Evolutionary conservation across 2,888 invertebrate genomes (phyloP).

Genomic region (Mesorhabditis sp.): DNA sequence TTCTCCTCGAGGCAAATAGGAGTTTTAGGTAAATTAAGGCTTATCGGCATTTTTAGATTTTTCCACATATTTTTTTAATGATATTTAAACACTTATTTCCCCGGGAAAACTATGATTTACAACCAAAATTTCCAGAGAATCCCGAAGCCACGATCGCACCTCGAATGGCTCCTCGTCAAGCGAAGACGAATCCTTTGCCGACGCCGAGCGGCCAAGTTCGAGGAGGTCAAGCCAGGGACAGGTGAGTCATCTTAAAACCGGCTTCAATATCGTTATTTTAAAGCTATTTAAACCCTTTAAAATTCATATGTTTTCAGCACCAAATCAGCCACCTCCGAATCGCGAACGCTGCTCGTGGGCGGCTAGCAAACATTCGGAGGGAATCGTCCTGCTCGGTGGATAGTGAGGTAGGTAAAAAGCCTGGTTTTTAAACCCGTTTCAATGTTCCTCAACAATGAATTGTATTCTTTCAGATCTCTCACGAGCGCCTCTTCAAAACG

Average conservation of each 20-base stretch:
- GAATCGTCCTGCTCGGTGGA: slow-evolving; percentile 49
- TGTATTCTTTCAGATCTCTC: slow-evolving; percentile 32
- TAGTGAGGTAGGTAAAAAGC: slow-evolving; percentile 20
- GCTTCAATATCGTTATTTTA: too few species aligned
- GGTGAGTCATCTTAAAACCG: not conserved
- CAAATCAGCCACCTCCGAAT: slow-evolving; percentile 4
- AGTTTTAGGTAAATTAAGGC: not conserved
- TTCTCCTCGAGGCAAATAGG: not conserved
- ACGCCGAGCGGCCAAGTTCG: not conserved
- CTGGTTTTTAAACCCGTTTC: not conserved
- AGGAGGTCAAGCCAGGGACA: not conserved
- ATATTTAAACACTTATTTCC: too few species aligned
- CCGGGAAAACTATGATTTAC: too few species aligned
- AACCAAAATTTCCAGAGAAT: not conserved
- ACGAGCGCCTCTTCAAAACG: slow-evolving; percentile 47
- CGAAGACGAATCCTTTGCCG: not conserved
- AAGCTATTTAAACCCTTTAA: too few species aligned
- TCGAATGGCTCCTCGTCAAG: not conserved
- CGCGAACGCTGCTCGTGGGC: slow-evolving; percentile 31
- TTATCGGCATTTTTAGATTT: too few species aligned
- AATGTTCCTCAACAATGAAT: not conserved
- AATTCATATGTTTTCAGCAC: too few species aligned
- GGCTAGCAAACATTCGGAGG: slow-evolving; percentile 49
- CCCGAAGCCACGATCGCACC: not conserved
- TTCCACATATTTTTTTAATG: too few species aligned